Evolutionary conservation across 1,140 invertebrate species (phyloP).

Genomic region (Holotrichia oblita): DNA sequence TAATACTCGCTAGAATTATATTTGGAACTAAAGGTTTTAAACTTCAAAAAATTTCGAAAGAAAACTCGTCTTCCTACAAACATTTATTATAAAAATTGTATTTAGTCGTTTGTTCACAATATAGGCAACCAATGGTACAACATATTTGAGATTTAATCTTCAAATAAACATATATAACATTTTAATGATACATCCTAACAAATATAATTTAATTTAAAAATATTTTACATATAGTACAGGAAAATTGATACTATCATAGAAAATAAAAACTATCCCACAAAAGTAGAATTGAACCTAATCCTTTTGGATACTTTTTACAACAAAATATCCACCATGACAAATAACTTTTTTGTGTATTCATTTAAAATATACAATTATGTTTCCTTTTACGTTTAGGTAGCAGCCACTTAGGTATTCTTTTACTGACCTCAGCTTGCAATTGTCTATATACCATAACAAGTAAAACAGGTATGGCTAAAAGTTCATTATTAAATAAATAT

Average conservation of each 20-base stretch:
- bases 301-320: constrained; percentile 35
- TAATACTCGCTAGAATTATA: no score
- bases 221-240: neutral
- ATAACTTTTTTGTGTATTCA: no score
- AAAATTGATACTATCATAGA: neutral
- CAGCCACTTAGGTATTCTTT: constrained; percentile 61
- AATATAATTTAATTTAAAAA: constrained; percentile 25
- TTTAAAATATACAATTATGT: neutral
- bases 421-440: constrained; percentile 68
- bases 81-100: constrained; percentile 24
- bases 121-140: neutral
- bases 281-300: neutral
- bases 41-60: no score
- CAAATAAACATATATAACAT: no score
- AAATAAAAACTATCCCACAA: constrained; percentile 21
- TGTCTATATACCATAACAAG: constrained; percentile 79
- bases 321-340: constrained; percentile 9
- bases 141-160: neutral
- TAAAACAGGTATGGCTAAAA: constrained; percentile 78
- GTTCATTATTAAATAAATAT: constrained; percentile 80
- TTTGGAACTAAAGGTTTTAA: no score
- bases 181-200: neutral
- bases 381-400: constrained; percentile 42
- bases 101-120: neutral
- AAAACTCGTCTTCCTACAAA: neutral